A percentile compares a stretch with the other conserved stretches of the same genome.
Evolutionary conservation across 2,888 invertebrate species (phyloP).

Genomic region (Diarsia rubi): DNA sequence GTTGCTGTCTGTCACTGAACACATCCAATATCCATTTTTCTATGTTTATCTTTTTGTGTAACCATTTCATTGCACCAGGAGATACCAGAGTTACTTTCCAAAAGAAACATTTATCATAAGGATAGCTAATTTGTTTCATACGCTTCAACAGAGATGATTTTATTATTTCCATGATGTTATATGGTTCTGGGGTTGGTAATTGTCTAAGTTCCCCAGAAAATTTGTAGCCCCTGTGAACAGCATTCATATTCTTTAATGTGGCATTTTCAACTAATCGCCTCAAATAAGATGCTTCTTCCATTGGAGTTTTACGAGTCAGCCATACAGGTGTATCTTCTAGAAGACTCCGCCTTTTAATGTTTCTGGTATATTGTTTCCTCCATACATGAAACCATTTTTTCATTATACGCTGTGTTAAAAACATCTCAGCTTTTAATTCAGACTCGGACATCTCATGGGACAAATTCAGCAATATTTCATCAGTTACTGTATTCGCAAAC

Average conservation of each 20-base stretch:
- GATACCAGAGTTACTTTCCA: constrained; percentile 93
- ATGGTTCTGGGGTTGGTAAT: constrained; percentile 78
- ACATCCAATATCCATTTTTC: constrained; percentile 87
- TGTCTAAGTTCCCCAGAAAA: constrained; percentile 82
- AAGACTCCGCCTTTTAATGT: constrained; percentile 80
- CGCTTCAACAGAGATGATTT: constrained; percentile 85
- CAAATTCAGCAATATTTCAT: constrained; percentile 79
- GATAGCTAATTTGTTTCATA: constrained; percentile 87
- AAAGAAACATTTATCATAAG: constrained; percentile 84
- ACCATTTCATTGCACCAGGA: constrained; percentile 87
- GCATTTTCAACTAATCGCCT: constrained; percentile 78
- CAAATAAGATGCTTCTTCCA: constrained; percentile 80
- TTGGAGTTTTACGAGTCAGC: constrained; percentile 81
- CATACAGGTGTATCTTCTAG: constrained; percentile 87
- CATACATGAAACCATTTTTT: constrained; percentile 84
- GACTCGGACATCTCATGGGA: constrained; percentile 78
- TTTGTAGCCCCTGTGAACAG: constrained; percentile 83
- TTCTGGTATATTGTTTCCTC: constrained; percentile 80
- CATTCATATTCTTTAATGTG: constrained; percentile 84
- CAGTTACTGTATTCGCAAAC: constrained; percentile 74
- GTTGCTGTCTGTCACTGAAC: constrained; percentile 83
- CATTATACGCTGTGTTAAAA: constrained; percentile 79
- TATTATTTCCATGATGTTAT: constrained; percentile 86
- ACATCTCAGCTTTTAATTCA: constrained; percentile 84
- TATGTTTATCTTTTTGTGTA: constrained; percentile 84